Evolutionary conservation across 2,888 invertebrate genomes (phyloP).

Genomic region (Dugesia japonica): DNA sequence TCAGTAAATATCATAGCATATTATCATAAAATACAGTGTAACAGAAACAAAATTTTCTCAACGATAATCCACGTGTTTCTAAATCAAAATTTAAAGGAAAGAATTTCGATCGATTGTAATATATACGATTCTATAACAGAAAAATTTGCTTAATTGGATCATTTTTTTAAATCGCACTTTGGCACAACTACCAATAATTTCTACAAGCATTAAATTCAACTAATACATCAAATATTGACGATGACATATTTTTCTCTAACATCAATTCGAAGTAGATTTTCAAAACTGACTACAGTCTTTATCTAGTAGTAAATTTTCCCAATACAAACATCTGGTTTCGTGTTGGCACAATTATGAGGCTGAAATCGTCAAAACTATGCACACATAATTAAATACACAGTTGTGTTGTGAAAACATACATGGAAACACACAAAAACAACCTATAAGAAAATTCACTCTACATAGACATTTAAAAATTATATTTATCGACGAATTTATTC

Average conservation of each 20-base stretch:
- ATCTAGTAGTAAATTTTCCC: conserved; percentile 8
- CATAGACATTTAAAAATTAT: conserved; percentile 2
- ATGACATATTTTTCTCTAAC: not conserved
- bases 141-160: too few relatives aligned
- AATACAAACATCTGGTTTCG: not conserved
- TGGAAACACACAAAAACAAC: not conserved
- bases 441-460: not conserved
- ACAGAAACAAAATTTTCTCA: not conserved
- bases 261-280: not conserved
- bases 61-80: not conserved
- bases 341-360: not conserved
- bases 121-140: not conserved
- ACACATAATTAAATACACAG: not conserved
- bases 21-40: not conserved
- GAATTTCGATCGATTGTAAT: conserved; percentile 3
- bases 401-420: not conserved
- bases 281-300: not conserved
- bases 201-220: not conserved
- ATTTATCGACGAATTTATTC: conserved; percentile 5
- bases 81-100: not conserved
- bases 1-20: not conserved
- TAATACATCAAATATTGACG: not conserved
- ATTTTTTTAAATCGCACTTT: not conserved
- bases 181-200: not conserved
- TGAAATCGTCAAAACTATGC: not conserved